Conservation (phyloP, 2,113 vertebrate genomes). For the Gorsachius goisagi region DNA sequence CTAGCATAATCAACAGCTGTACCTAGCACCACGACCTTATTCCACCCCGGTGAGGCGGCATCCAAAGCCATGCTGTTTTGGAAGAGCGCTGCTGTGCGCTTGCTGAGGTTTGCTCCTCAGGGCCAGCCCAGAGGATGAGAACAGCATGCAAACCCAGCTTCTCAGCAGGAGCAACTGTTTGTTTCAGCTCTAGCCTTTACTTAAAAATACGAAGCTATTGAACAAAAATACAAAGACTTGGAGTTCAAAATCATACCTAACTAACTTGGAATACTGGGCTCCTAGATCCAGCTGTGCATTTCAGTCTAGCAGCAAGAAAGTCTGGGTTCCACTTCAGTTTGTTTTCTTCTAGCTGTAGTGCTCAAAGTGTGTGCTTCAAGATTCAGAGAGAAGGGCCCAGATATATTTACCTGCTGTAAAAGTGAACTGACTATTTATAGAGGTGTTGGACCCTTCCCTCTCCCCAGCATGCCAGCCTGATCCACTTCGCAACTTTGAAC, state of each 20-base stretch:
- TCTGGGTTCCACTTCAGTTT: background rate
- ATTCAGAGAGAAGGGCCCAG: background rate
- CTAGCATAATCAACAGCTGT: background rate
- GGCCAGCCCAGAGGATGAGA: background rate
- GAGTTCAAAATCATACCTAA: background rate
- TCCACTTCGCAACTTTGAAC: background rate
- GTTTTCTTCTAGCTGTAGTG: background rate
- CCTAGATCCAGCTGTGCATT: background rate
- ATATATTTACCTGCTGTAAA: background rate
- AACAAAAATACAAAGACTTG: background rate
- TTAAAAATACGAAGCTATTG: background rate
- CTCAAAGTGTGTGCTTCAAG: background rate
- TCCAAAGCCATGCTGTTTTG: background rate
- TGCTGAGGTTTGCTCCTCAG: background rate
- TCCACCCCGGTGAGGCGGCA: background rate
- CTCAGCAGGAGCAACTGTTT: background rate
- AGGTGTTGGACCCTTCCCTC: background rate
- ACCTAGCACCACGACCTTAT: background rate
- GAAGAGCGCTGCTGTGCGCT: background rate
- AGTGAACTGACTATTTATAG: background rate
- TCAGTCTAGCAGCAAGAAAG: background rate
- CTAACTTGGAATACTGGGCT: background rate
- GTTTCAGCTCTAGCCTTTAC: background rate
- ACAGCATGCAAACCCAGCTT: background rate
- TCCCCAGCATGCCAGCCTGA: background rate